Evolutionary conservation across 2,113 vertebrate genomes (phyloP).

Genomic region (Fulica atra): DNA sequence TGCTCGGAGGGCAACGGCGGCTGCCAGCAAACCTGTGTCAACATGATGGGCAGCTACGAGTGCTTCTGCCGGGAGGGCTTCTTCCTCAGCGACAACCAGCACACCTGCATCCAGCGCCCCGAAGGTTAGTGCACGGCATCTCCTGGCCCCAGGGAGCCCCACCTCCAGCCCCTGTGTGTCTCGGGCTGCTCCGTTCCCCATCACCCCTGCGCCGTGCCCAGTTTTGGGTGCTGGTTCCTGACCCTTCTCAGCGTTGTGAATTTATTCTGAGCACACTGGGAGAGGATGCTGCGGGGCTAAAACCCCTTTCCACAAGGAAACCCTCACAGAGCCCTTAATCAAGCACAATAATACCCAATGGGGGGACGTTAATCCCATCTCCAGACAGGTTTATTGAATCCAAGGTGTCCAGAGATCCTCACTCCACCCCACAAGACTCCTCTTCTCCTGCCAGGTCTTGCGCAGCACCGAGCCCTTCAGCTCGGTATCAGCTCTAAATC

Average conservation of each 20-base stretch:
- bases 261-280: rapidly evolving
- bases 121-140: conserved; percentile 80
- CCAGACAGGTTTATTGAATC: neutral
- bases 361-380: neutral
- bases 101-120: conserved; percentile 96
- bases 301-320: neutral
- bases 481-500: conserved; percentile 17
- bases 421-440: neutral
- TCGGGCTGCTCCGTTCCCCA: neutral
- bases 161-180: rapidly evolving
- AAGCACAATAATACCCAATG: neutral
- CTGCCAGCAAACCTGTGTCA: conserved; percentile 97
- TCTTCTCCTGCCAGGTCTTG: neutral
- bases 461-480: neutral
- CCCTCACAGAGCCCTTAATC: neutral
- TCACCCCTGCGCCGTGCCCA: rapidly evolving
- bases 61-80: conserved; percentile 96
- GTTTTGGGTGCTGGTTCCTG: neutral
- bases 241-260: neutral
- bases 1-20: conserved; percentile 94
- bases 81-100: conserved; percentile 98
- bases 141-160: rapidly evolving
- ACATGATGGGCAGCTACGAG: conserved; percentile 99
- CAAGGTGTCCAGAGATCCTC: neutral
- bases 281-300: neutral